Conservation (phyloP, 2,797 vertebrate species). For the Platyrinchus mystaceus region DNA sequence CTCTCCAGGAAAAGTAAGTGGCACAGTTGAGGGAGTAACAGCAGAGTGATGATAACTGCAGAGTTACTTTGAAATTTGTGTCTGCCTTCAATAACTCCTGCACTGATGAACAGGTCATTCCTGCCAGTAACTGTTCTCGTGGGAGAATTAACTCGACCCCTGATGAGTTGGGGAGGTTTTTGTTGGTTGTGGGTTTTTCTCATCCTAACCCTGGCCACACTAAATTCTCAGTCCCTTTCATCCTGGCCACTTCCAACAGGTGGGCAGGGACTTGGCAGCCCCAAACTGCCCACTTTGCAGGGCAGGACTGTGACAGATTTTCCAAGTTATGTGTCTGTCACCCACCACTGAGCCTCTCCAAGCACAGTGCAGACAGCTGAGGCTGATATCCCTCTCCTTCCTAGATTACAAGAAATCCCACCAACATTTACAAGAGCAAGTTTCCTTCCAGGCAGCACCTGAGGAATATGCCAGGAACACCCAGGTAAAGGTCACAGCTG, state of each 20-base stretch:
- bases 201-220: not conserved
- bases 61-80: not conserved
- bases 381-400: not conserved
- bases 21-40: rapidly evolving
- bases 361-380: rapidly evolving
- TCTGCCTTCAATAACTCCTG: not conserved
- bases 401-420: not conserved
- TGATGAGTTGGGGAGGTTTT: not conserved
- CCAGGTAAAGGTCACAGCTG: not conserved
- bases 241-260: not conserved
- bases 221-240: not conserved
- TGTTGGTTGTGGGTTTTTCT: not conserved
- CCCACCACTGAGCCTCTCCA: not conserved
- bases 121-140: not conserved
- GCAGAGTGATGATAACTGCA: not conserved
- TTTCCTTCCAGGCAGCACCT: not conserved
- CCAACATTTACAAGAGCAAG: not conserved
- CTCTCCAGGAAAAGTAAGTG: constrained; percentile 66
- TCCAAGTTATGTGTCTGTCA: rapidly evolving
- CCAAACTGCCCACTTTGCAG: not conserved
- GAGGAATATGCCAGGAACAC: not conserved
- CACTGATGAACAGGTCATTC: not conserved
- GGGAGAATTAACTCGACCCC: not conserved
- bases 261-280: not conserved
- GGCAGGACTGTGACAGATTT: not conserved